Conservation (phyloP, 2,888 invertebrate species). For the Diarsia mendica region DNA sequence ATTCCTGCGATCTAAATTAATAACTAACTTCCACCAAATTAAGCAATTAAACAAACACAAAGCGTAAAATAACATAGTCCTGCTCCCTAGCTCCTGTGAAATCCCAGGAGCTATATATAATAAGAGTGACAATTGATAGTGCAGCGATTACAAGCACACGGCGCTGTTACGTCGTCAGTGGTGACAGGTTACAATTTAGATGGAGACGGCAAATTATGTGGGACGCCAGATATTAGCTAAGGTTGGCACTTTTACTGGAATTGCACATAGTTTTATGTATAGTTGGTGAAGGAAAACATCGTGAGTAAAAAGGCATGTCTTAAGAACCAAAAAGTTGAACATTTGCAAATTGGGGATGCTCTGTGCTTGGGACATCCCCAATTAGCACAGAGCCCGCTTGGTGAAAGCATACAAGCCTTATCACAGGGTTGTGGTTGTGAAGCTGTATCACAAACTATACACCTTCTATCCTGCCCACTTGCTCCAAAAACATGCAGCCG, state of each 20-base stretch:
- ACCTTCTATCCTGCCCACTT: too few relatives aligned
- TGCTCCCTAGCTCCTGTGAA: neutral
- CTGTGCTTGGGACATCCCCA: neutral
- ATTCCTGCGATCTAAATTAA: neutral
- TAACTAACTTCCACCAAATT: neutral
- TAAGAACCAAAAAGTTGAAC: neutral
- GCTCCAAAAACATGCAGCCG: too few relatives aligned
- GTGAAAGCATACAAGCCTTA: neutral
- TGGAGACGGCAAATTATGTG: slow-evolving; percentile 32
- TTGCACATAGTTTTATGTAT: slow-evolving; percentile 10
- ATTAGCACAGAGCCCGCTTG: neutral
- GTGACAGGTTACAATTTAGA: slow-evolving; percentile 49
- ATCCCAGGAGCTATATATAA: neutral
- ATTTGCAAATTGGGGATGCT: too few relatives aligned
- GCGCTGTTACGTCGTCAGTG: slow-evolving; percentile 27
- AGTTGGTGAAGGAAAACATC: neutral
- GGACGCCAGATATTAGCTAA: slow-evolving; percentile 10
- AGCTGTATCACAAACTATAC: too few relatives aligned
- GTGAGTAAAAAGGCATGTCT: neutral
- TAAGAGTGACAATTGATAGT: slow-evolving; percentile 18
- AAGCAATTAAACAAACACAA: slow-evolving; percentile 28
- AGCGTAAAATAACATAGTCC: slow-evolving; percentile 22
- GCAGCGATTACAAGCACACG: slow-evolving; percentile 6
- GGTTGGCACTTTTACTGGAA: slow-evolving; percentile 35
- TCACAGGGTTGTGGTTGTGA: neutral